Evolutionary conservation across 2,797 vertebrate species (phyloP), one percentile per base, ranked within the genome.

Genomic region (Coreius guichenoti): DNA sequence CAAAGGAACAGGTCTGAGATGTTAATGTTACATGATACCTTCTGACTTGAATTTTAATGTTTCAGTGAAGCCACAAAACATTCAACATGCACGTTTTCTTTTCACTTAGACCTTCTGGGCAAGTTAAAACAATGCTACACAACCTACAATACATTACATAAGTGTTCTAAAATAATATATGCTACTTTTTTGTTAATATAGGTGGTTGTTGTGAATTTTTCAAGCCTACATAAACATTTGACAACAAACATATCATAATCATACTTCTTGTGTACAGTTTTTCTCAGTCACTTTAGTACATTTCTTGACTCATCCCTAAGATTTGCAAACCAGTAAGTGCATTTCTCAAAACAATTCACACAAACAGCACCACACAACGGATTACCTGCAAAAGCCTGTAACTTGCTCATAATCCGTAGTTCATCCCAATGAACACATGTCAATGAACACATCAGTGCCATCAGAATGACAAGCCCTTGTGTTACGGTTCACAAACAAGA

Each of bases 1-100:
- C 26, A 88, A 36, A 88, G n/a, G 75, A 33, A 63, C 80, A 63
- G 39, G 47, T 49, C 80, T 75, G 23, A 39, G 58, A 83, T 72
- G 17, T 65, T 47, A 83, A 74, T 74, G 43, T 83, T 65, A 74
- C 70, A 83, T 83, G 70, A 51, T 75, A 63, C 43, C 9, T 49
- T 49, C 39, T 67, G 72, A 67, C 81, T 83, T 65, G 58, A 75
- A 83, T 83, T 75, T 75, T 11, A 75, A 67, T 54, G 72, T 33
- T 14, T 51, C 23, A 14, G 43, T 36, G 3, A 49, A 75, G 8
- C 56, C 21, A 68, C 63, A 69, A 69, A 54, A n/a, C 47, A 69
- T 69, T 69, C 23, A 68, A 17, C 45, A 51, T 51, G 8, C 39
- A 47, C 43, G 26, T 51, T 68, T 51, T 58, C 77, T 45, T 29